These are phyloP conservation scores for Drosophila austrosaltans DNA, from an alignment of 2,888 invertebrate species.

Conservation along the genomic window DNA sequence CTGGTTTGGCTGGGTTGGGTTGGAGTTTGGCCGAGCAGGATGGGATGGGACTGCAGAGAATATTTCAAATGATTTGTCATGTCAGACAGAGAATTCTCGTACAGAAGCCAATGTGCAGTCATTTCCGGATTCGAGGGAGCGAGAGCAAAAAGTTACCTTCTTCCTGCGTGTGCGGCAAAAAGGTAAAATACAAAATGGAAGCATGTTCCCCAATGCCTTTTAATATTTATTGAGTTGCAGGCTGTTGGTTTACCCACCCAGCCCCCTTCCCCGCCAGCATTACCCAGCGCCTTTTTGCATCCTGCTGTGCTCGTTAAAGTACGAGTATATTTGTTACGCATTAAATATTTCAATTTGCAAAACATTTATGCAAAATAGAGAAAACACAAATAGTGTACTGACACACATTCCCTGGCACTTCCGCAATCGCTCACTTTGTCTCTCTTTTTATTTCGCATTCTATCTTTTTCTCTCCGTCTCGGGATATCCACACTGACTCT, in stretches of 20 bases:
- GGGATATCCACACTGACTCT: neutral
- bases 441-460: neutral
- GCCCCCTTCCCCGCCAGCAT: neutral
- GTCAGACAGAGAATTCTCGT: constrained; percentile 37
- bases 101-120: constrained; percentile 40
- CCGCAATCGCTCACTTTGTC: neutral
- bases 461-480: too few species aligned
- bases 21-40: neutral
- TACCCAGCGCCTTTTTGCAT: neutral
- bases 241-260: constrained; percentile 17
- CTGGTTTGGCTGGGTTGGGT: too few species aligned
- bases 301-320: constrained; percentile 26
- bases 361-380: constrained; percentile 69
- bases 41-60: constrained; percentile 30
- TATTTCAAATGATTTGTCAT: constrained; percentile 74
- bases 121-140: constrained; percentile 50
- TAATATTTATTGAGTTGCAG: constrained; percentile 76
- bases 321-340: constrained; percentile 61
- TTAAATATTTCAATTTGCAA: constrained; percentile 74
- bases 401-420: constrained; percentile 19
- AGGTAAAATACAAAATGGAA: constrained; percentile 35
- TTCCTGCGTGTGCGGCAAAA: constrained; percentile 6
- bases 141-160: neutral
- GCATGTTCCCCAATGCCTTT: constrained; percentile 54
- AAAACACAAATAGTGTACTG: neutral